These are phyloP conservation scores for Microctenopoma steveboyesi DNA, from an alignment of 2,797 vertebrate genomes.

Conservation along the genomic window DNA sequence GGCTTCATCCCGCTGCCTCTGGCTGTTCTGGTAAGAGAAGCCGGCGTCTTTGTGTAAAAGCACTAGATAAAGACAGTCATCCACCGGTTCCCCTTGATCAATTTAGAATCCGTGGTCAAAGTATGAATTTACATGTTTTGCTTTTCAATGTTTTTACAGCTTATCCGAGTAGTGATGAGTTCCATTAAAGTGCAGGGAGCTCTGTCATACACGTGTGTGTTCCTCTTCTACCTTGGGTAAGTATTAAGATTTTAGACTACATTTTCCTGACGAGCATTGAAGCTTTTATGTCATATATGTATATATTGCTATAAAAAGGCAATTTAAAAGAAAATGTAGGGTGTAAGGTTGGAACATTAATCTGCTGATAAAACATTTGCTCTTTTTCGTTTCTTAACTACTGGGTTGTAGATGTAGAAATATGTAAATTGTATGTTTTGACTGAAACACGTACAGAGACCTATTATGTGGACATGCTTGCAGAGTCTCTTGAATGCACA, in stretches of 20 bases:
- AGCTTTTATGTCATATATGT: no score
- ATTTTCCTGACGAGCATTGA: not conserved
- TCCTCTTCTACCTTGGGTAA: constrained; percentile 98
- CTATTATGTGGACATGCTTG: constrained; percentile 10
- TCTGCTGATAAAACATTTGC: not conserved
- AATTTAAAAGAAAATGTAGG: constrained; percentile 15
- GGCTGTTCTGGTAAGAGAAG: constrained; percentile 92
- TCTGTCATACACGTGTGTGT: constrained; percentile 89
- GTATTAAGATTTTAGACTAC: constrained; percentile 18
- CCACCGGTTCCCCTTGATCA: not conserved
- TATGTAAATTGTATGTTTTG: no score
- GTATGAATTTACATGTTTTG: not conserved
- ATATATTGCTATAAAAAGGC: constrained; percentile 2
- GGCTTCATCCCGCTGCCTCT: constrained; percentile 97
- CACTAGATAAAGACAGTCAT: not conserved
- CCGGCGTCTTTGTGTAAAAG: constrained; percentile 15
- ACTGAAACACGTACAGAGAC: constrained; percentile 6
- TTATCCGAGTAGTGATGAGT: constrained; percentile 95
- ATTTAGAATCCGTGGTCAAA: not conserved
- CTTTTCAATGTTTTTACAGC: constrained; percentile 70
- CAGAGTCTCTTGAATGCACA: constrained; percentile 23
- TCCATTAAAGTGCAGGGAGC: constrained; percentile 96
- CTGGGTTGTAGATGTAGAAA: not conserved
- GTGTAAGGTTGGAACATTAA: constrained; percentile 14
- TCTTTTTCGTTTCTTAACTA: not conserved